Evolutionary conservation across 2,797 vertebrate species (phyloP).

Genomic region (Anolis apletophallus): DNA sequence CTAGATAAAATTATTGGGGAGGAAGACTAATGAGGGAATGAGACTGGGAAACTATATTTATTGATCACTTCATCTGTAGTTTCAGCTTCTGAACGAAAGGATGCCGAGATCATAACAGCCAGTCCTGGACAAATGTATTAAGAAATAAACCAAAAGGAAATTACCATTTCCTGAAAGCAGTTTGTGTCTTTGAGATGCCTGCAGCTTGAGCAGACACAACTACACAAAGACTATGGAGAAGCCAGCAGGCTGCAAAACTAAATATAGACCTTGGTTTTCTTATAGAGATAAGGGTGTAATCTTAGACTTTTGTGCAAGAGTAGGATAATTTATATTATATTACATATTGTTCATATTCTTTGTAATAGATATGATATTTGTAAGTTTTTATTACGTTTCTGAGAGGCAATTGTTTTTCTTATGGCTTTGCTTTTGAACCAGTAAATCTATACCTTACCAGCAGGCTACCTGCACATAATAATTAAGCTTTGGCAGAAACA

Average conservation of each 20-base stretch:
- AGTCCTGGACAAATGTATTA: slow-evolving; percentile 65
- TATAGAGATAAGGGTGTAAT: neutral
- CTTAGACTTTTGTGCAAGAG: neutral
- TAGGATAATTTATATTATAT: neutral
- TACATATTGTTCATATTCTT: neutral
- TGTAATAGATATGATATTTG: neutral
- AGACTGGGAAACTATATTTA: neutral
- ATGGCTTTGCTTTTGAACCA: neutral
- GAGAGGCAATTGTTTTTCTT: slow-evolving; percentile 6
- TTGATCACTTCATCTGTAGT: neutral
- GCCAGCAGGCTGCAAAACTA: slow-evolving; percentile 36
- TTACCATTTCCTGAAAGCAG: slow-evolving; percentile 56
- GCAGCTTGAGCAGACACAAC: slow-evolving; percentile 50
- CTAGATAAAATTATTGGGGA: fast-evolving
- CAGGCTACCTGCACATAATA: slow-evolving; percentile 59
- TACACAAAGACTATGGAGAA: slow-evolving; percentile 64
- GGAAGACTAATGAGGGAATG: neutral
- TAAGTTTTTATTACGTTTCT: neutral
- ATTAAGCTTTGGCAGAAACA: slow-evolving; percentile 72
- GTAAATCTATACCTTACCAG: slow-evolving; percentile 3
- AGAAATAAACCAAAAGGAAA: slow-evolving; percentile 69
- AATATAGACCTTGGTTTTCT: neutral
- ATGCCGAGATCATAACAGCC: slow-evolving; percentile 37
- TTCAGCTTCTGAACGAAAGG: neutral
- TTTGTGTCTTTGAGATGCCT: slow-evolving; percentile 41